phyloP scores from a whole-genome alignment of 2,113 vertebrate species.

The Carassius gibelio region DNA sequence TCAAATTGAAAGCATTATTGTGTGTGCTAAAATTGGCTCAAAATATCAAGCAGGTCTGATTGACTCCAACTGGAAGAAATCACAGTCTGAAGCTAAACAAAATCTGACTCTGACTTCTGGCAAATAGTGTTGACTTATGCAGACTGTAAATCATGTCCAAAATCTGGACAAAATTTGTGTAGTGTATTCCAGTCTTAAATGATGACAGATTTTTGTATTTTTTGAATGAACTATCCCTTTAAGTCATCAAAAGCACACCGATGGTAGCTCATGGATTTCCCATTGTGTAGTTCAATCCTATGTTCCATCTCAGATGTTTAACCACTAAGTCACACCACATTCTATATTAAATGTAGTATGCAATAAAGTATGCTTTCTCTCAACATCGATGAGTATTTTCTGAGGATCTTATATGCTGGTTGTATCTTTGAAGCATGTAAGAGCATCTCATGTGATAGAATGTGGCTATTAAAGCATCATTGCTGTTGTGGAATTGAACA shows the following conservation, averaged over 20 bases:
- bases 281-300: not conserved
- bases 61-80: no score
- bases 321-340: no score
- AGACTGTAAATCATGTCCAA: no score
- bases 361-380: slow-evolving; percentile 50
- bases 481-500: slow-evolving; percentile 30
- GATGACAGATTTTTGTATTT: not conserved
- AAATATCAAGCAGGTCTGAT: no score
- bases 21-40: no score
- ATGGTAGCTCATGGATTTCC: not conserved
- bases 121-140: no score
- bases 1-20: no score
- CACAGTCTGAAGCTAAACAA: no score
- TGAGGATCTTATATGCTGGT: slow-evolving; percentile 49
- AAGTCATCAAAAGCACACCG: not conserved
- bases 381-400: slow-evolving; percentile 45
- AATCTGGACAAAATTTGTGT: no score
- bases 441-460: slow-evolving; percentile 46
- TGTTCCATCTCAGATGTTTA: not conserved
- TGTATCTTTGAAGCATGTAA: slow-evolving; percentile 53
- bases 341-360: not conserved
- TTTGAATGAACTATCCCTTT: not conserved
- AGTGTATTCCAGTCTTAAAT: not conserved
- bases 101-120: no score
- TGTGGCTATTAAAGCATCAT: slow-evolving; percentile 46